Conservation (phyloP, 2,113 vertebrate genomes). For the Psittacus erithacus region DNA sequence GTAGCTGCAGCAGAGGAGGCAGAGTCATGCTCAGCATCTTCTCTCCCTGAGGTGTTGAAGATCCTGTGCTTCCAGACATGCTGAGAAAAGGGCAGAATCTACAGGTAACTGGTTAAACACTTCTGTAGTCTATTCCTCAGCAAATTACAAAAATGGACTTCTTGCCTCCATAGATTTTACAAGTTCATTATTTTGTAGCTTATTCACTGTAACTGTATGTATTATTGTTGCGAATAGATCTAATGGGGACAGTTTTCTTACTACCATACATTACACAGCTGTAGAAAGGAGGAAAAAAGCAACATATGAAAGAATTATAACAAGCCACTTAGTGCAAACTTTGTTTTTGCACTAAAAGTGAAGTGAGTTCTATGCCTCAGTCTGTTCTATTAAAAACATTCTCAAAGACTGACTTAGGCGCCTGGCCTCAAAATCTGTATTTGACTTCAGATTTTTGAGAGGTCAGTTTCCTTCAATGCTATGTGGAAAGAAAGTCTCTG, state of each 20-base stretch:
- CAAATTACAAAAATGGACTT: neutral
- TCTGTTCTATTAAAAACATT: neutral
- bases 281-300: neutral
- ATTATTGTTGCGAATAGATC: neutral
- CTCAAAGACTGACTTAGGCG: neutral
- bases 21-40: neutral
- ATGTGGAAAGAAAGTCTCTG: neutral
- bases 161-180: neutral
- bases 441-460: neutral
- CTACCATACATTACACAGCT: neutral
- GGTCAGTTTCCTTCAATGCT: neutral
- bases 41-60: neutral
- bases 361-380: neutral
- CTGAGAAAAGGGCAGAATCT: neutral
- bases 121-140: neutral
- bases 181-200: constrained; percentile 7
- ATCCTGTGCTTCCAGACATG: neutral
- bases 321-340: neutral
- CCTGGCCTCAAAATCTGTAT: neutral
- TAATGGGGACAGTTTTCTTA: neutral
- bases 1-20: neutral
- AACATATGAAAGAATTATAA: neutral
- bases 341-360: neutral
- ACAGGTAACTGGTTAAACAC: neutral
- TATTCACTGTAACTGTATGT: neutral